Evolutionary conservation across 2,113 vertebrate genomes (phyloP).

Genomic region (Falcunculus frontatus): DNA sequence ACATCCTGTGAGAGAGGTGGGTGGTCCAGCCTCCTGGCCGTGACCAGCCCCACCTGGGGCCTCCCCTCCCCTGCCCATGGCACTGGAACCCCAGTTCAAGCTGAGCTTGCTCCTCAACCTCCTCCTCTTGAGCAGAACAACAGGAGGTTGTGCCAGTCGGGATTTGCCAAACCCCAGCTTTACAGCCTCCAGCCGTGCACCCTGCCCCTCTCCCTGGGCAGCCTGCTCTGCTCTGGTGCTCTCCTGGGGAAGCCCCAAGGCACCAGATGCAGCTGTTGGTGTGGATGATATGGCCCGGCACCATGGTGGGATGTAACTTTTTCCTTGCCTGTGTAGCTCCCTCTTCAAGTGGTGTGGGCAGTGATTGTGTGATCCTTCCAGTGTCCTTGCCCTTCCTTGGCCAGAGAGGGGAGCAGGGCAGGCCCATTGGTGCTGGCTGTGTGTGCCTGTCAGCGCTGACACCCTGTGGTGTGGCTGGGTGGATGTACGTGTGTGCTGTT

Average conservation of each 20-base stretch:
- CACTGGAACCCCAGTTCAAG: not conserved
- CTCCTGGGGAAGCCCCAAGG: not conserved
- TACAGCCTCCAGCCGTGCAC: fast-evolving
- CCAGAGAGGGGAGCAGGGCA: not conserved
- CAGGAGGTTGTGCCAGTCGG: fast-evolving
- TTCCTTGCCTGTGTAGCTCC: not conserved
- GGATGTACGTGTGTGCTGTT: not conserved
- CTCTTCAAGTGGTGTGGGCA: not conserved
- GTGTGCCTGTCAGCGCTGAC: not conserved
- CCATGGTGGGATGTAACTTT: not conserved
- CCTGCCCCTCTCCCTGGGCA: not conserved
- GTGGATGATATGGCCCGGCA: not conserved
- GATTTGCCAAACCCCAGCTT: not conserved
- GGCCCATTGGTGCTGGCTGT: not conserved
- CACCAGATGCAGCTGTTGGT: not conserved
- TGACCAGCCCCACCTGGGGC: not conserved
- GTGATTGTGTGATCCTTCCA: fast-evolving
- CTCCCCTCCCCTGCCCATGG: fast-evolving
- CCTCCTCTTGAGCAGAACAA: not conserved
- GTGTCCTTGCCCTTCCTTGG: not conserved
- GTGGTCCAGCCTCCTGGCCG: not conserved
- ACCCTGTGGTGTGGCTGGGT: fast-evolving
- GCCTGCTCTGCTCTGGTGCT: not conserved
- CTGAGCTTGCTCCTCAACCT: fast-evolving
- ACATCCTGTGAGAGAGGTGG: not conserved